A percentile compares a stretch with the other conserved stretches of the same genome.
These are phyloP conservation scores for Nesidiocoris tenuis DNA, from an alignment of 2,888 invertebrate genomes.

Conservation along the genomic window DNA sequence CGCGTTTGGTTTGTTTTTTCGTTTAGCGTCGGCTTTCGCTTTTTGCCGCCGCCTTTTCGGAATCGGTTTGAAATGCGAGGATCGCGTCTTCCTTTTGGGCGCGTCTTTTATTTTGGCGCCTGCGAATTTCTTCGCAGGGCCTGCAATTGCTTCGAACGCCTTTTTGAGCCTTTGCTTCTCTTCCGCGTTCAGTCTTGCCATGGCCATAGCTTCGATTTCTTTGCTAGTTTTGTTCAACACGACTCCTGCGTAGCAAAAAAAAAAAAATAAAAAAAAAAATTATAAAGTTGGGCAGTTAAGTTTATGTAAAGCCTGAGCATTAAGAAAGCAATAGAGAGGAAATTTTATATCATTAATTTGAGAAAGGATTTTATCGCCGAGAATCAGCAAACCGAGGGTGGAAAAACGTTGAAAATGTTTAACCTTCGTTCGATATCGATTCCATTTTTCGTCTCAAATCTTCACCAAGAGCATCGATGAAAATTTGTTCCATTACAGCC, in stretches of 20 bases:
- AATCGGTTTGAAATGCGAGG: background rate
- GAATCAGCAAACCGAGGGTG: no score
- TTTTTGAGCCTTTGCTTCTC: slow-evolving; percentile 15
- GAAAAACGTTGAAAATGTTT: no score
- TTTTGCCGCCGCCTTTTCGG: background rate
- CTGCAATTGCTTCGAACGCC: background rate
- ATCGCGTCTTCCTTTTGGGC: background rate
- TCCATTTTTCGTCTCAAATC: slow-evolving; percentile 24
- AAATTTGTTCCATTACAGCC: slow-evolving; percentile 9
- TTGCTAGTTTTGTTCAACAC: slow-evolving; percentile 1
- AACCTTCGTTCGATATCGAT: slow-evolving; percentile 25
- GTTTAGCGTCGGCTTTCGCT: no score
- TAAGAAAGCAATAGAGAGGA: no score
- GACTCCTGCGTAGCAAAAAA: background rate
- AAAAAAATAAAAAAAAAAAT: background rate
- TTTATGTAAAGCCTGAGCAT: no score
- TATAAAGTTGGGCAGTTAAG: no score
- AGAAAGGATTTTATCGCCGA: no score
- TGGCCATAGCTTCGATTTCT: slow-evolving; percentile 24
- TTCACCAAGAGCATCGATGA: slow-evolving; percentile 12
- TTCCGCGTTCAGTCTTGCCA: background rate
- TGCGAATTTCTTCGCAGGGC: slow-evolving; percentile 7
- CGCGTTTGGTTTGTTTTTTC: background rate
- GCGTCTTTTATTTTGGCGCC: background rate
- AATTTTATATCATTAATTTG: no score